Base-by-base conservation (phyloP, 2,888 invertebrate species). In the Sipunculus nudus region DNA sequence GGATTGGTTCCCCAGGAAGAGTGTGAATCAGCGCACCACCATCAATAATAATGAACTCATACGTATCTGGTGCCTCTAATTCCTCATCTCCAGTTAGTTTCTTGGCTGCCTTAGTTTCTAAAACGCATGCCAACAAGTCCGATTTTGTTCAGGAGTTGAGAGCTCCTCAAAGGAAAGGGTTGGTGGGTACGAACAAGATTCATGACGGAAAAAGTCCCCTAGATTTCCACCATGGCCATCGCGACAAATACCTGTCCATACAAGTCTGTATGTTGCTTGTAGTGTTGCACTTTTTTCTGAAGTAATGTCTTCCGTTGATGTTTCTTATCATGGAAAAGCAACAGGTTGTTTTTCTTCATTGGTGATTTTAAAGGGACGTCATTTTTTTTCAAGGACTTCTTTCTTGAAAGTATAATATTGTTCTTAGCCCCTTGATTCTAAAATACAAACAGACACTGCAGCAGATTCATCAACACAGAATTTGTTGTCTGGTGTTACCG, bases 151-250 rank as follows among this genome's bases (percentile, higher is more conserved):
- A n/a, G n/a, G n/a, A n/a, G n/a, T n/a, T n/a, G n/a, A n/a, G n/a
- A n/a, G n/a, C n/a, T n/a, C n/a, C n/a, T n/a, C n/a, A n/a, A n/a
- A n/a, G n/a, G n/a, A n/a, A n/a, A n/a, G n/a, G n/a, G n/a, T n/a
- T n/a, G n/a, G n/a, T n/a, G n/a, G n/a, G n/a, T n/a, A n/a, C n/a
- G n/a, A n/a, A n/a, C n/a, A 58, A 38, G 56, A 60, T 60, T 60
- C 60, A 41, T 61, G 57, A 31, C 35, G 41, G 41, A 61, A 61
- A 49, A 53, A 50, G 10, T 50, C 53, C 32, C 19, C 52, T 21
- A 52, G 41, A 48, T 48, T 52, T 43, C 52, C 52, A 40, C 52
- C 52, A 16, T 41, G n/a, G 52, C 52, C 41, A 43, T 52, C 41
- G 41, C 35, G 16, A 35, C 10, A 35, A 35, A 35, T 13, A 16